Base-by-base conservation (phyloP, 2,113 vertebrate genomes). In the Saimiri boliviensis region DNA sequence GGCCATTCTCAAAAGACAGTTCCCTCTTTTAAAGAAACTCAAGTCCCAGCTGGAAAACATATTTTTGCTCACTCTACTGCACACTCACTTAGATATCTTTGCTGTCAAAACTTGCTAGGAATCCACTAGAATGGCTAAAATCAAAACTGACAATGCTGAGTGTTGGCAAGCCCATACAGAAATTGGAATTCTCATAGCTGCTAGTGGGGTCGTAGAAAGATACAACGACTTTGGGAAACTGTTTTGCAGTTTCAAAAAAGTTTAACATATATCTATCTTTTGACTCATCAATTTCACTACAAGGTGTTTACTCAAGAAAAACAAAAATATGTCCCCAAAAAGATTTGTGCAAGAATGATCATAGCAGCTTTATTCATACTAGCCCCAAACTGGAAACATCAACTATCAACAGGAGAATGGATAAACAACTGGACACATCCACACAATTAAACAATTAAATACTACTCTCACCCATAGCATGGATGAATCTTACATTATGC, bases 21-120 rank as follows among this genome's bases (percentile, higher is more conserved):
- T 93, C 40, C 30, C 91, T 91, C 37, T 86, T 92, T 91, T 88
- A 85, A 77, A 90, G 32, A 97, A 93, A 86, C 6, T 94, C 32
- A 10, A 71, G n/a, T 63, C 32, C 74, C 19, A 87, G 12, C 4
- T n/a, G 7, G 76, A 86, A 95, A 93, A 35, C 27, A 27, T 49
- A 52, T 79, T 82, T 93, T 95, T 92, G n/a, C 20, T 90, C 47
- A 74, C 23, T 37, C 58, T 42, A 35, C 32, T 80, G 80, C 30
- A 95, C 37, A 86, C 58, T 86, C 32, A 80, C 60, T 88, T 91
- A 82, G 35, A n/a, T 94, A 85, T 40, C 13, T 17, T 97, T 93
- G 90, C 60, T 86, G 35, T 92, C 63, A 80, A 60, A 92, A 94
- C 27, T 54, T 84, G 27, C 66, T 80, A 92, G 49, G 60, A 71